These are phyloP conservation scores for Scarus forsteni DNA, from an alignment of 2,797 vertebrate genomes.

Conservation along the genomic window DNA sequence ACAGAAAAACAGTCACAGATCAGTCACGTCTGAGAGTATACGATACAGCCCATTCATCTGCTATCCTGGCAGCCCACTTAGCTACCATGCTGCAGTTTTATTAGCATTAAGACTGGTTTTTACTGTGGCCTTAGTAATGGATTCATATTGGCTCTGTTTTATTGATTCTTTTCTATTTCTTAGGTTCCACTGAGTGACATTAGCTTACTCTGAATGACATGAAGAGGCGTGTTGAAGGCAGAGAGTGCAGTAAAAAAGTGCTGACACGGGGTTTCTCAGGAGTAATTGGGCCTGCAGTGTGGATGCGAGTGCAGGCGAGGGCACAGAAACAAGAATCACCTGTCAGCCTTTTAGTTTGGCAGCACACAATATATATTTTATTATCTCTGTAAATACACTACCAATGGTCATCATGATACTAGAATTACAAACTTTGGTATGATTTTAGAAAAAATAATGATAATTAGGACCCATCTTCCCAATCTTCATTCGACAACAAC, in stretches of 20 bases:
- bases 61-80: slow-evolving; percentile 1
- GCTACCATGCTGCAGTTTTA: slow-evolving; percentile 36
- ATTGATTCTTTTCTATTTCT: slow-evolving; percentile 64
- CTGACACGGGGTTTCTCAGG: slow-evolving; percentile 32
- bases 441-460: too few species aligned
- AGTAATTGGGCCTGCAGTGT: slow-evolving; percentile 33
- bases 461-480: too few species aligned
- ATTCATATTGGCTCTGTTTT: slow-evolving; percentile 58
- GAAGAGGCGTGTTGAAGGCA: slow-evolving; percentile 33
- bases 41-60: slow-evolving; percentile 28
- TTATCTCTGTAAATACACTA: too few species aligned
- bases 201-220: slow-evolving; percentile 12
- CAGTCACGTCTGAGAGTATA: background rate
- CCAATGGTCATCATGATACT: too few species aligned
- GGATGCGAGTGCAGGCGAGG: slow-evolving; percentile 29
- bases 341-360: too few species aligned
- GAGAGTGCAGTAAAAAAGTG: slow-evolving; percentile 20
- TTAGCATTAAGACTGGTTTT: slow-evolving; percentile 40
- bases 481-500: too few species aligned
- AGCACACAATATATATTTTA: too few species aligned
- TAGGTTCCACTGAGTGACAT: slow-evolving; percentile 42
- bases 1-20: slow-evolving; percentile 35
- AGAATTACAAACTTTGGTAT: too few species aligned
- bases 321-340: background rate
- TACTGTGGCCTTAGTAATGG: slow-evolving; percentile 41